phyloP scores from a whole-genome alignment of 2,113 vertebrate species.

The Terrapene triunguis region DNA sequence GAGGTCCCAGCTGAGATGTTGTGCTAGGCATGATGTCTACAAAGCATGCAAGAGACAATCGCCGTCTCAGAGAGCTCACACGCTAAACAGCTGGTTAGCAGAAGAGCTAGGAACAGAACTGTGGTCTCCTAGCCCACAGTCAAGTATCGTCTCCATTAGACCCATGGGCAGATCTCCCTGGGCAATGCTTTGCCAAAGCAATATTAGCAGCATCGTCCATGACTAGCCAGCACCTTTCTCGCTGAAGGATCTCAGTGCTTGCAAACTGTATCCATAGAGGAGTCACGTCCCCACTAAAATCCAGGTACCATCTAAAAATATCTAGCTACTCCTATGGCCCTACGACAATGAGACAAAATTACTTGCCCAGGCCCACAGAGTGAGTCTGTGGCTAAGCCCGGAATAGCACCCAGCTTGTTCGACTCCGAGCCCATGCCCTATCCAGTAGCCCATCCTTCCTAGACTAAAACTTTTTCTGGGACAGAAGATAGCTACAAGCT shows the following conservation, averaged over 20 bases:
- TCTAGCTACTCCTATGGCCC: background rate
- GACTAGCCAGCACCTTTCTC: background rate
- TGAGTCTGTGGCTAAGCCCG: background rate
- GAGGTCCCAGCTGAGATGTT: background rate
- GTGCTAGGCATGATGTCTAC: background rate
- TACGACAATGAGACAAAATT: background rate
- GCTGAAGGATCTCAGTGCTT: background rate
- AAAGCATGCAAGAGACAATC: background rate
- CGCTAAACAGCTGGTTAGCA: background rate
- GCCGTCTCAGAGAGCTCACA: accelerated
- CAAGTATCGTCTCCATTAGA: background rate
- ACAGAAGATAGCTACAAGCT: background rate
- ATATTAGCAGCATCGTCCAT: background rate
- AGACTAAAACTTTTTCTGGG: background rate
- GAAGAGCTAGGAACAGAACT: background rate
- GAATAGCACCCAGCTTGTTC: background rate
- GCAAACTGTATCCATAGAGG: accelerated
- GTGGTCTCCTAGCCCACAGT: background rate
- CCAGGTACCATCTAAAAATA: background rate
- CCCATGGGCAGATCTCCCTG: too few relatives aligned
- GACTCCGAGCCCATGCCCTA: background rate
- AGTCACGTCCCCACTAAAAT: background rate
- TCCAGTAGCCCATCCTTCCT: background rate
- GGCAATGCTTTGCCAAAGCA: accelerated
- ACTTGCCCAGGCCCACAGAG: background rate